Evolutionary conservation across 2,888 invertebrate species (phyloP).

Genomic region (Desoria tigrina): DNA sequence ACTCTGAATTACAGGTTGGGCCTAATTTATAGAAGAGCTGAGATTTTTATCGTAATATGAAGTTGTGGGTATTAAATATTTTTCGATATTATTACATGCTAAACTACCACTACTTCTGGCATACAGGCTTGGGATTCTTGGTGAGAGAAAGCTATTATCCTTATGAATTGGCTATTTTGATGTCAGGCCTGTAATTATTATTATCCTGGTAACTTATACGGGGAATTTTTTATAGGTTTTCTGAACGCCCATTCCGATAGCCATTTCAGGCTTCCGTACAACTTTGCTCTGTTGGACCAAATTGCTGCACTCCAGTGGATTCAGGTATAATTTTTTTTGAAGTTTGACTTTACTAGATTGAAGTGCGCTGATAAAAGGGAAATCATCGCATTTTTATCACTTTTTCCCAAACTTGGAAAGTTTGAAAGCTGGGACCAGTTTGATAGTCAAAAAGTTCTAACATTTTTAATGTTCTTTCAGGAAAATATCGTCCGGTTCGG

Average conservation of each 20-base stretch:
- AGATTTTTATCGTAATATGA: neutral
- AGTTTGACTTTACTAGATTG: too few species aligned
- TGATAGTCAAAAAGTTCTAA: too few species aligned
- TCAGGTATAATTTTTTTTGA: slow-evolving; percentile 30
- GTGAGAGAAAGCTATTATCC: slow-evolving; percentile 17
- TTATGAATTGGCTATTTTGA: too few species aligned
- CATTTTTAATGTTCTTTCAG: slow-evolving; percentile 58
- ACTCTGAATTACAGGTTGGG: slow-evolving; percentile 79
- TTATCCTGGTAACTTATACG: neutral
- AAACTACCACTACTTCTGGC: too few species aligned
- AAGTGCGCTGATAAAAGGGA: neutral
- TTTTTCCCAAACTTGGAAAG: too few species aligned
- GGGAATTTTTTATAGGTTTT: slow-evolving; percentile 11
- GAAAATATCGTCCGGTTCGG: slow-evolving; percentile 94
- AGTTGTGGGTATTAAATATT: neutral
- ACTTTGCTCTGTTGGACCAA: slow-evolving; percentile 40
- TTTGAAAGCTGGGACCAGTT: too few species aligned
- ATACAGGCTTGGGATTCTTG: slow-evolving; percentile 37
- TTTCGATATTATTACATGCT: too few species aligned
- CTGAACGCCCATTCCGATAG: slow-evolving; percentile 35
- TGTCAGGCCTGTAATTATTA: neutral
- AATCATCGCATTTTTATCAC: too few species aligned
- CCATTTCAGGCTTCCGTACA: slow-evolving; percentile 42
- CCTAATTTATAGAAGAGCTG: neutral
- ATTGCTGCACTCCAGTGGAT: slow-evolving; percentile 40